phyloP scores from a whole-genome alignment of 2,797 vertebrate genomes.

The Oophaga sylvatica region DNA sequence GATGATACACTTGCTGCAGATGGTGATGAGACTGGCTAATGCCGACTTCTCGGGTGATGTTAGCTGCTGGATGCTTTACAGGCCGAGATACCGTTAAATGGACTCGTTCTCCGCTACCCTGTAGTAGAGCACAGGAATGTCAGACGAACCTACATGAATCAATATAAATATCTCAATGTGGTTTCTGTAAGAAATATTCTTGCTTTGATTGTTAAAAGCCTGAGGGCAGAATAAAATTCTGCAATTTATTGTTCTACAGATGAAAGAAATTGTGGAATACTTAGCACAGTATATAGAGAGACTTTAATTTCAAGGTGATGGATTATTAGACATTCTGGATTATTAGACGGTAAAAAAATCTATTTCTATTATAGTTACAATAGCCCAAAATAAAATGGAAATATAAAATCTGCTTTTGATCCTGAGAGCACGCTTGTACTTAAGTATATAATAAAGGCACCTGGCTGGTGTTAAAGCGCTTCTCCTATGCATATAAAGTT shows the following conservation, averaged over 20 bases:
- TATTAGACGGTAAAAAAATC: not conserved
- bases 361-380: too few species aligned
- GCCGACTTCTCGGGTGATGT: constrained; percentile 83
- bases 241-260: not conserved
- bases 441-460: too few species aligned
- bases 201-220: constrained; percentile 25
- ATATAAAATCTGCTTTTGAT: too few species aligned
- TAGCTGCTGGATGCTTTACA: constrained; percentile 82
- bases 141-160: not conserved
- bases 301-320: not conserved
- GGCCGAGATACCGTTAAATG: constrained; percentile 88
- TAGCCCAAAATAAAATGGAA: too few species aligned
- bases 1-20: constrained; percentile 78
- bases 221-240: constrained; percentile 7
- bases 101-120: constrained; percentile 96
- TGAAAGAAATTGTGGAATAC: not conserved
- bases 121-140: constrained; percentile 47
- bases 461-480: too few species aligned
- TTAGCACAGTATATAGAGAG: not conserved
- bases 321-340: not conserved
- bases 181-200: constrained; percentile 3
- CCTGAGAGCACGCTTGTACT: too few species aligned
- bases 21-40: constrained; percentile 78
- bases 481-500: too few species aligned
- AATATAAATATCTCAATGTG: constrained; percentile 1